Percentiles rank a stretch among this genome's conserved stretches.
Evolutionary conservation across 2,113 vertebrate species (phyloP).

Genomic region (Alces alces): DNA sequence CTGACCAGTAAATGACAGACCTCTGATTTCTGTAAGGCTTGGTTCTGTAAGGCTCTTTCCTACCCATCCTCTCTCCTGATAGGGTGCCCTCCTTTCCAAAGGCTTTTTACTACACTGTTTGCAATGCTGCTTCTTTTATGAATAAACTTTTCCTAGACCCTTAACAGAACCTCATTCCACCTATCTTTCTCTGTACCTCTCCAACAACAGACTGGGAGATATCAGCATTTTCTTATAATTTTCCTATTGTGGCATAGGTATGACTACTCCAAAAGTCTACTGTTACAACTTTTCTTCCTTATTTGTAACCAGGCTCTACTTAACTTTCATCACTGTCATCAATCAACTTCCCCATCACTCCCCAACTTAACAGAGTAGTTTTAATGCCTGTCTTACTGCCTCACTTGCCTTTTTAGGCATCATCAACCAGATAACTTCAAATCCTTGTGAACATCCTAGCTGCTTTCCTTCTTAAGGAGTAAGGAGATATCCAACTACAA

Average conservation of each 20-base stretch:
- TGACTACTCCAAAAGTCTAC: neutral
- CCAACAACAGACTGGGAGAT: neutral
- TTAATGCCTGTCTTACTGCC: neutral
- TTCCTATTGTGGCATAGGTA: neutral
- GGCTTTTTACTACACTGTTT: neutral
- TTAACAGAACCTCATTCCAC: neutral
- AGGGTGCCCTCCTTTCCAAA: neutral
- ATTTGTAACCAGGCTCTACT: neutral
- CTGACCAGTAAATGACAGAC: neutral
- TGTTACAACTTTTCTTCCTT: neutral
- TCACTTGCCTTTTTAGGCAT: neutral
- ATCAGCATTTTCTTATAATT: neutral
- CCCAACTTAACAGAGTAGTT: neutral
- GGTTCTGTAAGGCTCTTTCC: neutral
- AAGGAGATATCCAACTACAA: neutral
- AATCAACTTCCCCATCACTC: neutral
- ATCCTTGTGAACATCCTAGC: neutral
- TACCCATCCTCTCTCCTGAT: neutral
- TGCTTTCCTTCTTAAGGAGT: neutral
- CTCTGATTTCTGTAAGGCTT: neutral
- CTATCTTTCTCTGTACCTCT: neutral
- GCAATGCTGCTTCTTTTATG: slow-evolving; percentile 16
- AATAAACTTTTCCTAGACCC: neutral
- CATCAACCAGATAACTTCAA: neutral
- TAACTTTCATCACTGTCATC: neutral